Base-by-base conservation (phyloP, 2,888 invertebrate species). In the Pristionchus arcanus region DNA sequence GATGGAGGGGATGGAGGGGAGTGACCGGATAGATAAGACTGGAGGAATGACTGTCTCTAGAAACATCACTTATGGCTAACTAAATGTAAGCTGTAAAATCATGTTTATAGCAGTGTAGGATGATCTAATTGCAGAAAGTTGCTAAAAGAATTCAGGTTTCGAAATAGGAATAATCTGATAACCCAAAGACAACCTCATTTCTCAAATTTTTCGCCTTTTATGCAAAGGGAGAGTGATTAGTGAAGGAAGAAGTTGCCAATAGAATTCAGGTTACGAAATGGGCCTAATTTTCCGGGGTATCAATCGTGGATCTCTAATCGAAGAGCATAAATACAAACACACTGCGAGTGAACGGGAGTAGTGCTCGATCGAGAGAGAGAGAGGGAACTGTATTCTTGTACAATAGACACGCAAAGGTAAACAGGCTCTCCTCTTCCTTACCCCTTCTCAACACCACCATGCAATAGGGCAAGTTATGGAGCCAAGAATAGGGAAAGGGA, bases 381-480 rank as follows among this genome's bases (percentile, higher is more conserved):
- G 28, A 81, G 81, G 81, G 53, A 83, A 34, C 31, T n/a, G 74
- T 42, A 49, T 49, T 81, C 81, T 81, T 53, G 81, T 81, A 81
- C 81, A 81, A 81, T 81, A 49, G 81, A 81, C 81, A 81, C 81
- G 81, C 84, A 63, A 59, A 55, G 55, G 84, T 59, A 55, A 63
- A 84, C 59, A 84, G 59, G 59, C 84, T 84, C 84, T 13, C 28
- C 28, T 19, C 34, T 19, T 19, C 19, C 83, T n/a, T 49, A 4
- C 81, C 25, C 49, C 28, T n/a, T n/a, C 53, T 81, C n/a, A 25
- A 59, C 21, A 59, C 59, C 13, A 59, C 59, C 81, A 16, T 2
- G 59, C 59, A 59, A 84, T 34, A 63, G 84, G 84, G 55, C 84
- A 63, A 63, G 55, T 34, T 55, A 84, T 19, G 84, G 31, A 84